Percentiles rank a stretch among this genome's conserved stretches.
These are phyloP conservation scores for Cyanoramphus novaezelandiae DNA, from an alignment of 2,113 vertebrate genomes.

Conservation along the genomic window DNA sequence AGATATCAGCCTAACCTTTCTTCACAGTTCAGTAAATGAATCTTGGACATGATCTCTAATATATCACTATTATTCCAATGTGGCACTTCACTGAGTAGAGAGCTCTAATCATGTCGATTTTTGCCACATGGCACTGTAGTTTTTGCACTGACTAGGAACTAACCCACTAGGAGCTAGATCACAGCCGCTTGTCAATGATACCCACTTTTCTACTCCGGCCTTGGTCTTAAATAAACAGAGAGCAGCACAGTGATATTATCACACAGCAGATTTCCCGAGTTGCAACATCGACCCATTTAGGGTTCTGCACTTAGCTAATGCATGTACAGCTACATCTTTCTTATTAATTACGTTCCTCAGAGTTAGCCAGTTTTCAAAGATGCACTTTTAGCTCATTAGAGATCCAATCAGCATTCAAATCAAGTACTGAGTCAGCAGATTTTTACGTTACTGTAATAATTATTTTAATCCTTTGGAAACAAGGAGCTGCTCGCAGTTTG, in stretches of 20 bases:
- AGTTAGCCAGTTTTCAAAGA: neutral
- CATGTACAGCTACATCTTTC: neutral
- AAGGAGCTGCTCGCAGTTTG: neutral
- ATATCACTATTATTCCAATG: neutral
- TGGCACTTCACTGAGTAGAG: neutral
- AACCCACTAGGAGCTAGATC: neutral
- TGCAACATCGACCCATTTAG: neutral
- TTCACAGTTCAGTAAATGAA: neutral
- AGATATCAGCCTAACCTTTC: neutral
- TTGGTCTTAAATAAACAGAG: neutral
- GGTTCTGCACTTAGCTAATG: neutral
- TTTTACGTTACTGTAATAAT: constrained; percentile 11
- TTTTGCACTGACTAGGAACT: neutral
- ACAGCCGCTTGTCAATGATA: neutral
- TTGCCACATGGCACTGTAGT: neutral
- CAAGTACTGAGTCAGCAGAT: constrained; percentile 25
- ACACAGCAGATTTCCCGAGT: neutral
- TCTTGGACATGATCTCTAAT: neutral
- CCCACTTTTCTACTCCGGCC: neutral
- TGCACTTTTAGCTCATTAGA: constrained; percentile 7
- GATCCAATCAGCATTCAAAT: constrained; percentile 20
- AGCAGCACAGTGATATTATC: neutral
- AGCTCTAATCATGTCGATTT: neutral
- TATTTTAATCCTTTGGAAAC: neutral
- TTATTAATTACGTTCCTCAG: neutral